Evolutionary conservation across 2,113 vertebrate genomes (phyloP).

Genomic region (Sinosuthora webbiana): DNA sequence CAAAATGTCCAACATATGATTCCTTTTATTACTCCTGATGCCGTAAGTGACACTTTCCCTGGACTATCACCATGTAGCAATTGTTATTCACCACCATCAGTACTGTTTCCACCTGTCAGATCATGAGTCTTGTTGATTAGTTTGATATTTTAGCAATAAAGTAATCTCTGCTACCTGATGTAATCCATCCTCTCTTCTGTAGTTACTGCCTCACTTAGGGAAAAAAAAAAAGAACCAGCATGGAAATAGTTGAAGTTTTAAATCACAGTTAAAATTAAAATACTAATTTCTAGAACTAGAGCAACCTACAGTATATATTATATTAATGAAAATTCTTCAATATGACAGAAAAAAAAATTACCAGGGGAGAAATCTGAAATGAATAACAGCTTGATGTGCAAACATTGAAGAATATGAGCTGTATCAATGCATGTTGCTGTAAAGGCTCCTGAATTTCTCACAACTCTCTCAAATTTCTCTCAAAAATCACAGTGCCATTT

Average conservation of each 20-base stretch:
- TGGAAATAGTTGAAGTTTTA: background rate
- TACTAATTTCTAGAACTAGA: background rate
- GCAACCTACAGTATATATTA: background rate
- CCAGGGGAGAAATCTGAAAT: background rate
- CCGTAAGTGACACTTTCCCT: background rate
- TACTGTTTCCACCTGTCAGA: background rate
- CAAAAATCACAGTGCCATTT: background rate
- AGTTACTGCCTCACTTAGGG: background rate
- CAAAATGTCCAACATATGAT: constrained; percentile 26
- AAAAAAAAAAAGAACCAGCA: background rate
- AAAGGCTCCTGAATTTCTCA: background rate
- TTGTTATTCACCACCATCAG: background rate
- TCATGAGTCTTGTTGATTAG: background rate
- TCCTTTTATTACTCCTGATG: constrained; percentile 6
- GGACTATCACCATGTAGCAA: background rate
- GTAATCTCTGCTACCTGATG: background rate
- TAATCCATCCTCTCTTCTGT: background rate
- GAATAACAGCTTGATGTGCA: background rate
- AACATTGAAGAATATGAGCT: background rate
- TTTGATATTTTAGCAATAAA: background rate
- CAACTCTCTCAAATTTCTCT: background rate
- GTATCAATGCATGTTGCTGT: background rate
- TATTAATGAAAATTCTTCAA: background rate
- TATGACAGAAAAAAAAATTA: background rate
- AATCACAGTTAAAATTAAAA: background rate